These are phyloP conservation scores for Vidua macroura DNA, from an alignment of 2,113 vertebrate genomes.

Conservation along the genomic window DNA sequence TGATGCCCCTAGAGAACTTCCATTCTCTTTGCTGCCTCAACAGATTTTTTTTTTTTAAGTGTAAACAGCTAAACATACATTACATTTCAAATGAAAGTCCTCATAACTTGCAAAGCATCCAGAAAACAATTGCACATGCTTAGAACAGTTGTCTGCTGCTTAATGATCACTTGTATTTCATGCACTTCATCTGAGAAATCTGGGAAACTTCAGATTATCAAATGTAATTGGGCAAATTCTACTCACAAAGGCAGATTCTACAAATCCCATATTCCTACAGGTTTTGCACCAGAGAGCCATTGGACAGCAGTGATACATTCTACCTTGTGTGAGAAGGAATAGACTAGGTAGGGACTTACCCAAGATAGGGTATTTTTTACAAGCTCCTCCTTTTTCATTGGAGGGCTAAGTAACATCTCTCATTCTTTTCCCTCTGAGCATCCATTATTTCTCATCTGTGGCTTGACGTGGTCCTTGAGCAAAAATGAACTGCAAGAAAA, in stretches of 20 bases:
- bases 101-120: neutral
- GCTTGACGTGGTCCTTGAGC: neutral
- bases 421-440: neutral
- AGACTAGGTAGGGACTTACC: neutral
- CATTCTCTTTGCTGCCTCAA: neutral
- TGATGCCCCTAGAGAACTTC: neutral
- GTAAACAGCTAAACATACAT: neutral
- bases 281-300: neutral
- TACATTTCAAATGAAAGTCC: neutral
- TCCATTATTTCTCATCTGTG: neutral
- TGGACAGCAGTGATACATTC: neutral
- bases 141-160: neutral
- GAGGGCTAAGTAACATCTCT: neutral
- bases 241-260: neutral
- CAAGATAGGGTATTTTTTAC: neutral
- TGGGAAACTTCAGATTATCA: neutral
- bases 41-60: neutral
- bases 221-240: neutral
- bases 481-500: neutral
- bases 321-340: fast-evolving
- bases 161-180: neutral
- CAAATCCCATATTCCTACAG: neutral
- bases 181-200: neutral
- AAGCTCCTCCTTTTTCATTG: neutral
- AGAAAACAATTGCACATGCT: neutral